These are phyloP conservation scores for Tachysurus vachellii DNA, from an alignment of 2,113 vertebrate genomes.

Conservation along the genomic window DNA sequence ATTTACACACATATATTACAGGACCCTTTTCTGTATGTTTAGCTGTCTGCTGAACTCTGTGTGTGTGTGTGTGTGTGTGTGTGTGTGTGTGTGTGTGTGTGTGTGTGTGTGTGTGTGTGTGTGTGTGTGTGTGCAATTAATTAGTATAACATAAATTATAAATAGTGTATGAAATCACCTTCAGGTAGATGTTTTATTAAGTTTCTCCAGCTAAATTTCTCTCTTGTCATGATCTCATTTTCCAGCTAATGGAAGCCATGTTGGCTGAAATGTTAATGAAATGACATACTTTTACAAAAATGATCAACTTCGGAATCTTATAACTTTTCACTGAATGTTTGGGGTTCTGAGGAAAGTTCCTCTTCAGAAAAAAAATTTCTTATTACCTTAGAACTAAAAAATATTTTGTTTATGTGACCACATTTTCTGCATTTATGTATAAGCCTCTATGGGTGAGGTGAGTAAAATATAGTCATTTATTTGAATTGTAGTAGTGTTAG, in stretches of 20 bases:
- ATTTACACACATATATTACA: slow-evolving; percentile 5
- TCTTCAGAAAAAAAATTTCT: not conserved
- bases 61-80: not conserved
- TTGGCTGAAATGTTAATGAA: not conserved
- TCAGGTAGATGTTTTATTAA: not conserved
- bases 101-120: not conserved
- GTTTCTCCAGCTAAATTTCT: not conserved
- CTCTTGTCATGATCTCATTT: not conserved
- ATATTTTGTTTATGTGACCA: not conserved
- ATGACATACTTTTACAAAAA: not conserved
- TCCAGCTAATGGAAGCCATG: not conserved
- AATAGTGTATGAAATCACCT: not conserved
- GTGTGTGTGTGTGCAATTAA: not conserved
- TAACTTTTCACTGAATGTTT: not conserved
- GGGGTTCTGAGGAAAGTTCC: not conserved
- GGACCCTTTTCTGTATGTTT: not conserved
- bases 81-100: not conserved
- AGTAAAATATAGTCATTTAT: not conserved
- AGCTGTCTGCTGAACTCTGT: slow-evolving; percentile 2
- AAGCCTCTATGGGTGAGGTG: not conserved
- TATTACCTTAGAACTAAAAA: not conserved
- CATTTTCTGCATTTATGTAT: not conserved
- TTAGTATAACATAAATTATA: not conserved
- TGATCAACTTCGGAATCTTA: not conserved
- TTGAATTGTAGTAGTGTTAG: not conserved